Evolutionary conservation across 53 echinoderm and acorn worm species (phyloP), one percentile per base, ranked within the genome.

Genomic region (Paelopatides confundens): DNA sequence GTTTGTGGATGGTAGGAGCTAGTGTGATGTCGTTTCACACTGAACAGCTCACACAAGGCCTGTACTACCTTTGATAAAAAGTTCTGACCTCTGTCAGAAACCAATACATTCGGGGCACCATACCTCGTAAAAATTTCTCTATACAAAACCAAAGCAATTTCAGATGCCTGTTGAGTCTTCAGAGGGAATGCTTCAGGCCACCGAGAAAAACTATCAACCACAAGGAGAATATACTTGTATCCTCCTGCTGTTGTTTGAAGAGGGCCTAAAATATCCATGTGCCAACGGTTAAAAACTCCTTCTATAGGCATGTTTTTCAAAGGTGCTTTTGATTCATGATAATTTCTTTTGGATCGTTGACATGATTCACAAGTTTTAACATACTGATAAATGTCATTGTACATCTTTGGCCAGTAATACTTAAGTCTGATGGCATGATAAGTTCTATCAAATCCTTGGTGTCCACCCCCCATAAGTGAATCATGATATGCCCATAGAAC

Each of bases 101-200:
- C 63, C 15, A 86, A 39, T 23, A 85, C 64, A 8, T 34, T 27
- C 0, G 90, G 90, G 26, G 90, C 86, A 78, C 86, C 90, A 66
- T 90, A 90, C 33, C 86, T 38, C 37, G 85, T 74, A 14, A 90
- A 74, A 3, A 90, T 85, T 38, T 86, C 85, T 23, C 47, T 47
- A 66, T 77, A 90, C 47, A 90, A 26, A 35, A 85, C 62, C 30
- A 21, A 15, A 13, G 90, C 86, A 65, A 90, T 84, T 39, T 90
- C 90, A 7, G 39, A 58, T 12, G 90, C 86, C 18, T 90, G 54
- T 37, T 86, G 77, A 5, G 90, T 86, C 65, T 86, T 90, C 39
- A 90, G 71, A 0, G 90, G 90, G 70, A 86, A 90, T 12, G 90
- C 90, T 62, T 77, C 65, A 63, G 78, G 85, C 79, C 88, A 87